Conservation (phyloP, 92 coral and sea anemone genomes). For the Paramuricea clavata region DNA sequence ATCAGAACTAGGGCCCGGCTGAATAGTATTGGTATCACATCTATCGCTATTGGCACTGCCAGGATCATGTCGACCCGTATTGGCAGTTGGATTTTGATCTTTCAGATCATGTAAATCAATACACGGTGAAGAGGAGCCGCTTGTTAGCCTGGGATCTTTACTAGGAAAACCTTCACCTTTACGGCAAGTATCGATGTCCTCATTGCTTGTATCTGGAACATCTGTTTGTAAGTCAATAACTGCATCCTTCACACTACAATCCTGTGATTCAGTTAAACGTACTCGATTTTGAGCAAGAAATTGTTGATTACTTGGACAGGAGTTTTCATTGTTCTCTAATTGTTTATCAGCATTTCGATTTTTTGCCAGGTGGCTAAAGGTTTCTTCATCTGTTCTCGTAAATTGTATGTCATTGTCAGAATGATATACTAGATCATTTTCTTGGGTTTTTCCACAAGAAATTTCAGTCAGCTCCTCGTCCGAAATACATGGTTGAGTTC, state of each 20-base stretch:
- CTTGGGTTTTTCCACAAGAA: not conserved
- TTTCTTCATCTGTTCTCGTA: not conserved
- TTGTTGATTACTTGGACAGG: not conserved
- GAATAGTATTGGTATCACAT: not conserved
- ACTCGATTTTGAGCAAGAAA: no score
- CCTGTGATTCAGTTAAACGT: slow-evolving; percentile 1
- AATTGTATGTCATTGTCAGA: not conserved
- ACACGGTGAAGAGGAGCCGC: not conserved
- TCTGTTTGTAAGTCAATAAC: not conserved
- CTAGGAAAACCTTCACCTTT: not conserved
- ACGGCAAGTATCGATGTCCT: not conserved
- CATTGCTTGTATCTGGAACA: not conserved
- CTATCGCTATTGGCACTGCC: not conserved
- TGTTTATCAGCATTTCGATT: not conserved
- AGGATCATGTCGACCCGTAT: not conserved
- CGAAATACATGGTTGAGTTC: not conserved
- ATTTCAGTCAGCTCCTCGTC: not conserved
- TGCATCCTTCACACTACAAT: not conserved
- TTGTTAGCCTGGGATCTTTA: not conserved
- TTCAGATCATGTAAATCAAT: not conserved
- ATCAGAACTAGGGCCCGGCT: not conserved
- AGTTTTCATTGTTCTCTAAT: not conserved
- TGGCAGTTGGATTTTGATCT: not conserved
- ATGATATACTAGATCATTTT: not conserved
- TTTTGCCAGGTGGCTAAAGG: not conserved